A percentile compares a stretch with the other conserved stretches of the same genome.
Conservation (phyloP, 2,888 invertebrate species). For the Embidobia sp. region DNA sequence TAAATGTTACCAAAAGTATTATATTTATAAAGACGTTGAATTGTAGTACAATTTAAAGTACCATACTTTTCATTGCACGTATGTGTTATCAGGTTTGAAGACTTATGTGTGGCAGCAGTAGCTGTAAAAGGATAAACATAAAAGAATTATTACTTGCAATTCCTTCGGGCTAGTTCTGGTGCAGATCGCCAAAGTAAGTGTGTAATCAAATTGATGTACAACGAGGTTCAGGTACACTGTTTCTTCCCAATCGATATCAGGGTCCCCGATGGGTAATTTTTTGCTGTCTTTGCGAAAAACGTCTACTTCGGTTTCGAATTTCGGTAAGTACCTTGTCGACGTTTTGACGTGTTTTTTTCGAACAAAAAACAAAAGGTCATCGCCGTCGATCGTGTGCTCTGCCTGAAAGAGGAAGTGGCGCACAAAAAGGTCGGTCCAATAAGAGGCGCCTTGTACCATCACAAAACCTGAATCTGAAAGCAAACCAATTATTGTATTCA, state of each 20-base stretch:
- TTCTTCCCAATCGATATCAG: constrained; percentile 99
- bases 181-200: constrained; percentile 97
- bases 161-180: constrained; percentile 98
- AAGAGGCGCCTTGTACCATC: constrained; percentile 94
- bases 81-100: background rate
- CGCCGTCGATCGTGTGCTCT: constrained; percentile 93
- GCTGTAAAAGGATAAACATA: background rate
- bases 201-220: constrained; percentile 99
- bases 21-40: too few relatives aligned
- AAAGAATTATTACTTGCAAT: constrained; percentile 89
- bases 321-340: constrained; percentile 92
- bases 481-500: too few relatives aligned
- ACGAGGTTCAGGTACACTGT: constrained; percentile 98
- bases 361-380: constrained; percentile 98
- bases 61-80: background rate
- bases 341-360: constrained; percentile 94
- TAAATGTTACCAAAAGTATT: too few relatives aligned
- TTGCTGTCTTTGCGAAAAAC: constrained; percentile 98
- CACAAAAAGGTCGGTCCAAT: constrained; percentile 98
- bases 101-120: too few relatives aligned
- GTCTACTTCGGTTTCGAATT: constrained; percentile 97
- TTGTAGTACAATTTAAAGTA: too few relatives aligned
- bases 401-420: constrained; percentile 96
- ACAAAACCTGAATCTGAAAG: constrained; percentile 94
- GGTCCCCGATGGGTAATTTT: constrained; percentile 97